phyloP scores from a whole-genome alignment of 2,113 vertebrate genomes.

The Galeopterus variegatus region DNA sequence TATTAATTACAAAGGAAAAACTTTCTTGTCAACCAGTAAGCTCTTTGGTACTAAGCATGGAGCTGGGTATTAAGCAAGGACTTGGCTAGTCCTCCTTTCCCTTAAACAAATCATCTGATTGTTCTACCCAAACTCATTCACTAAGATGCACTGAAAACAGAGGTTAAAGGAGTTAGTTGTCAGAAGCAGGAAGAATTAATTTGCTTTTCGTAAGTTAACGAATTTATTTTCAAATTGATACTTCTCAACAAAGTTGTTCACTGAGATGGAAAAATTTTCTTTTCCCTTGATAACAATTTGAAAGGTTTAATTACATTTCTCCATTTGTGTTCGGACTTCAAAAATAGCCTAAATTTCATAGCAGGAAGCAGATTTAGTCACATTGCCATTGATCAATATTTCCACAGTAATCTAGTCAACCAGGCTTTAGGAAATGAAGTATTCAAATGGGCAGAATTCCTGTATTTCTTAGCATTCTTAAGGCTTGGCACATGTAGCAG shows the following conservation, averaged over 20 bases:
- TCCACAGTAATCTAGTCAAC: background rate
- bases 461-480: background rate
- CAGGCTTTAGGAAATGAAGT: background rate
- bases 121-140: background rate
- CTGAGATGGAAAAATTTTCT: background rate
- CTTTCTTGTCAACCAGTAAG: background rate
- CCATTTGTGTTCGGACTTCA: conserved; percentile 8
- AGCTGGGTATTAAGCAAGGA: background rate
- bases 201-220: background rate
- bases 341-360: background rate
- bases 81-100: background rate
- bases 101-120: background rate
- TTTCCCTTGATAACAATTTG: background rate
- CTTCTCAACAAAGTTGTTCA: conserved; percentile 23
- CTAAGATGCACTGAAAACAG: background rate
- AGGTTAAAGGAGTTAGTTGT: conserved; percentile 8
- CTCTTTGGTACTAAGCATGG: background rate
- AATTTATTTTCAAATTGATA: conserved; percentile 3
- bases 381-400: background rate
- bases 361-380: background rate
- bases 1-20: conserved; percentile 42
- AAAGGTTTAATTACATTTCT: conserved; percentile 35
- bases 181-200: background rate
- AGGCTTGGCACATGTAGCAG: background rate
- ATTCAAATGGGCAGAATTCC: background rate